Evolutionary conservation across 1,140 invertebrate species (phyloP).

Genomic region (Brachionus asplanchnoidis): DNA sequence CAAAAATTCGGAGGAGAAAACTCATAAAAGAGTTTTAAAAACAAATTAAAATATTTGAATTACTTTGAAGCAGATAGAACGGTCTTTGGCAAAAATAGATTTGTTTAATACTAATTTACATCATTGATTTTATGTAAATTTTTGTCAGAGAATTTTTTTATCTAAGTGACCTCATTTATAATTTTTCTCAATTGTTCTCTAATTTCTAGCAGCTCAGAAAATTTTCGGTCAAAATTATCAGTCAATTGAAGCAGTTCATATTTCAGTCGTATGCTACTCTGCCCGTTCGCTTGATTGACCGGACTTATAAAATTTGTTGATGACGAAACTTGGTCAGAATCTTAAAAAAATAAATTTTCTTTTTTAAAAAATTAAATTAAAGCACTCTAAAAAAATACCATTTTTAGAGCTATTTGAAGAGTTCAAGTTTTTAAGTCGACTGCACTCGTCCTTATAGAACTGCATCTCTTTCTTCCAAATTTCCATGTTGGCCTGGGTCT

Average conservation of each 20-base stretch:
- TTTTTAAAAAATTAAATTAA: too few species aligned
- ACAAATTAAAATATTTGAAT: not conserved
- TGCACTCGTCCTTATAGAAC: conserved; percentile 90
- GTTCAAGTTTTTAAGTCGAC: conserved; percentile 69
- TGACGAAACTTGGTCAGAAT: conserved; percentile 21
- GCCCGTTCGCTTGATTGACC: not conserved
- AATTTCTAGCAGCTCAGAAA: conserved; percentile 23
- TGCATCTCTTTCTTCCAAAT: conserved; percentile 96
- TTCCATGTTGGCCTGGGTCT: conserved; percentile 93
- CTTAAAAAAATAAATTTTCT: not conserved
- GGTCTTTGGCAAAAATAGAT: not conserved
- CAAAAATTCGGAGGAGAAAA: not conserved
- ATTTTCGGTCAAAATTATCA: conserved; percentile 12
- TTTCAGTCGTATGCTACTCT: not conserved
- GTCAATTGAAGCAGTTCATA: not conserved
- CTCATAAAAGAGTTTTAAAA: not conserved
- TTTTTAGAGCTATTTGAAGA: conserved; percentile 42
- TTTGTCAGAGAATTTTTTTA: not conserved
- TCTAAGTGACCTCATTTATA: conserved; percentile 22
- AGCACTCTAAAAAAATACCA: not conserved
- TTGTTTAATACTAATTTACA: conserved; percentile 22
- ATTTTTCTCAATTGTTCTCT: conserved; percentile 14
- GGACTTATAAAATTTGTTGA: conserved; percentile 3
- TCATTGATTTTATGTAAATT: conserved; percentile 4
- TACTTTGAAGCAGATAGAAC: not conserved